Base-by-base conservation (phyloP, 2,797 vertebrate species). In the Lepilemur septentrionalis region DNA sequence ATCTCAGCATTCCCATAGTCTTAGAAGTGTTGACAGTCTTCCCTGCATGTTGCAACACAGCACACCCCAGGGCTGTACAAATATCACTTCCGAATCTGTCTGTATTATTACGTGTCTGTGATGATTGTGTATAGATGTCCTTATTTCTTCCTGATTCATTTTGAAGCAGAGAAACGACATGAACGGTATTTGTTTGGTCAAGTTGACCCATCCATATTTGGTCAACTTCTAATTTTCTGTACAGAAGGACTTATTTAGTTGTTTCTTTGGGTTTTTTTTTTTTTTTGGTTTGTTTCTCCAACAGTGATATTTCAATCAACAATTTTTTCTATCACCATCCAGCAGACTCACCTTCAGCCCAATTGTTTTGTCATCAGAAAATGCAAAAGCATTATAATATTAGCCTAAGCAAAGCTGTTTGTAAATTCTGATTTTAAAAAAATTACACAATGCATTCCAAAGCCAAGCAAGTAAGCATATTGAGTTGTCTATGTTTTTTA, bases 391-490 rank as follows among this genome's bases (percentile, higher is more conserved):
- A 80, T 46, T 72, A 30, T 78, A 52, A 35, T 35, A 83, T 80
- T 73, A 89, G 72, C 23, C 23, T 84, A 76, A 72, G 14, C 70
- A 87, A 93, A 89, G 72, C 69, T 7, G 17, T 73, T 93, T 75
- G 25, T 63, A 72, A 92, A 80, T 83, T 91, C 48, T 57, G 20
- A 43, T 70, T 89, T 85, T 46, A 86, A n/a, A 78, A 78, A 55
- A 93, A 88, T 57, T 57, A 59, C 11, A n/a, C 2, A 61, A 46
- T 91, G 35, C n/a, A 57, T 96, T 96, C 38, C 55, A 80, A 94
- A 94, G 35, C 41, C 67, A 93, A 95, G 69, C 41, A 67, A 76
- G 43, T 48, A 83, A 78, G 46, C 73, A 57, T 94, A 83, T n/a
- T 73, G 12, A 25, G 11, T 90, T 86, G 38, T 89, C 48, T 93